Conservation (phyloP, 2,888 invertebrate genomes). For the Dendrolimus pini region DNA sequence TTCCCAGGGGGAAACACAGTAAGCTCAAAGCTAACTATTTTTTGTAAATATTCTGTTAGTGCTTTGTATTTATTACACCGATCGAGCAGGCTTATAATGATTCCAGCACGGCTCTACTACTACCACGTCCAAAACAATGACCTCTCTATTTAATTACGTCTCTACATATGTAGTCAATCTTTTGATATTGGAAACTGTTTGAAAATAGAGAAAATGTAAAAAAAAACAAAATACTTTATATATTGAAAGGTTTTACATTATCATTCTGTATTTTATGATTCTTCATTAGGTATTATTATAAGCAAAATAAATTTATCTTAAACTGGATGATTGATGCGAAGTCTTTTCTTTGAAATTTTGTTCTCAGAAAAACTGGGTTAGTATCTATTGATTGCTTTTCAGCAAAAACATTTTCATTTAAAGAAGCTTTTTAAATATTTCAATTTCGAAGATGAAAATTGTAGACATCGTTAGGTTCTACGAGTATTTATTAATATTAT, state of each 20-base stretch:
- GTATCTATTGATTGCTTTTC: background rate
- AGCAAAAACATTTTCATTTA: background rate
- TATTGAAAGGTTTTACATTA: background rate
- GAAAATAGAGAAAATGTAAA: slow-evolving; percentile 1
- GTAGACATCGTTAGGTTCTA: too few relatives aligned
- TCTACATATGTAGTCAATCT: too few relatives aligned
- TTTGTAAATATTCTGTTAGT: too few relatives aligned
- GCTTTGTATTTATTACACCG: too few relatives aligned
- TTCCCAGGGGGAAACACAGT: too few relatives aligned
- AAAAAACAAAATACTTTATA: background rate
- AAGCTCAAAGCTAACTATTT: too few relatives aligned
- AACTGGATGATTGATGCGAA: background rate
- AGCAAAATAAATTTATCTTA: background rate
- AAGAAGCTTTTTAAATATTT: background rate
- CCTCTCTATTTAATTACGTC: too few relatives aligned
- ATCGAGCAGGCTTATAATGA: too few relatives aligned
- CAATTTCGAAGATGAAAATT: background rate
- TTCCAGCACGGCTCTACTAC: too few relatives aligned
- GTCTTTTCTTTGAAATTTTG: background rate
- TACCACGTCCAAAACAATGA: too few relatives aligned
- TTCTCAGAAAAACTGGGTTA: background rate
- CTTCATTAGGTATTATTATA: background rate
- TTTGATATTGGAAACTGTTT: too few relatives aligned
- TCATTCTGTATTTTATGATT: background rate
- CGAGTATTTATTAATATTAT: too few relatives aligned